Conservation (phyloP, 2,888 invertebrate species). For the Balanococcus diminutus region DNA sequence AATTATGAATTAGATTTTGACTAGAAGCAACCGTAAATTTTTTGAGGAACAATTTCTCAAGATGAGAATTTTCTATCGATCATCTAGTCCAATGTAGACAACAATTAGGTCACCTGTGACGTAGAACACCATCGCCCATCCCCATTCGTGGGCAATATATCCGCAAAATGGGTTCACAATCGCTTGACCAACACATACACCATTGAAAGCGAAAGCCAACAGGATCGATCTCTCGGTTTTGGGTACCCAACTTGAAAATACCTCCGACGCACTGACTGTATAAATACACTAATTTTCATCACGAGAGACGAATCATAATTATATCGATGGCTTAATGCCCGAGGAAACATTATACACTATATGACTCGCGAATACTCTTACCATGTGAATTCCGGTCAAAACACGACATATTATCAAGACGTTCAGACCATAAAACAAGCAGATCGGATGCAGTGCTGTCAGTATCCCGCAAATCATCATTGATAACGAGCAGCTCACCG, state of each 20-base stretch:
- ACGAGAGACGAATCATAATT: background rate
- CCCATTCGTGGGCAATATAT: background rate
- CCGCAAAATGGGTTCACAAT: background rate
- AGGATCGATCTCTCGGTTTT: background rate
- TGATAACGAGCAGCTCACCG: conserved; percentile 76
- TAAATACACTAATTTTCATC: background rate
- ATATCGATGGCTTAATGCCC: background rate
- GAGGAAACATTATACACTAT: background rate
- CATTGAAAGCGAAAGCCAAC: background rate
- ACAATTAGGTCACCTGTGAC: background rate
- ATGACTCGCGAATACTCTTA: no score
- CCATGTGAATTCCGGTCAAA: background rate
- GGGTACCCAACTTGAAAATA: background rate
- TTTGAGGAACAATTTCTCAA: no score
- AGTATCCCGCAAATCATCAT: conserved; percentile 78
- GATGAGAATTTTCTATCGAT: no score
- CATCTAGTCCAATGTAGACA: no score
- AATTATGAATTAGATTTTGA: background rate
- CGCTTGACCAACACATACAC: background rate
- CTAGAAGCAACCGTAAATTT: background rate
- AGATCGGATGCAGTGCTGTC: conserved; percentile 78
- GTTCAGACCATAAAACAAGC: background rate
- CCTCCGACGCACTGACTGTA: background rate
- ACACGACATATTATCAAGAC: background rate
- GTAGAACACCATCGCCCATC: background rate